Base-by-base conservation (phyloP, 2,797 vertebrate genomes). In the Eutrigla gurnardus region DNA sequence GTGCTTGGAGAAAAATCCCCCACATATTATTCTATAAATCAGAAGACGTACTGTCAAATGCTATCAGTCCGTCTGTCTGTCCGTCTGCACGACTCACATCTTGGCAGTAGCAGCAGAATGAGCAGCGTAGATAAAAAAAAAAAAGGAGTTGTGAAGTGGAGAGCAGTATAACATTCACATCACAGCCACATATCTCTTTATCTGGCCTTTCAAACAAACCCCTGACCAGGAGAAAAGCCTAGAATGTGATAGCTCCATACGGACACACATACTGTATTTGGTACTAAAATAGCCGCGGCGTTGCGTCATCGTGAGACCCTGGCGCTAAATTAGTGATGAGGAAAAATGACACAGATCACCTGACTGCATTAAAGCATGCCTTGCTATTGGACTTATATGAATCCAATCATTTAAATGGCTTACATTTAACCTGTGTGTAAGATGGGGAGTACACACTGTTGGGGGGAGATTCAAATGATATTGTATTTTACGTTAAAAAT, bases 271-370 rank as follows among this genome's bases (percentile, higher is more conserved):
- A 66, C 40, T 70, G 70, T 65, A 57, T 80, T 75, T 77, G 54
- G 62, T 70, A 45, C 62, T 53, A 59, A 77, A 70, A 82, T 54
- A 80, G 68, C 37, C 12, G 61, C 66, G 52, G 70, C 58, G 42
- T 73, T 80, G 72, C 64, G 78, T 88, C 73, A 86, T 46, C 57
- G 35, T 18, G 64, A 78, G 60, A 80, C 72, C 25, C 75, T 66
- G 61, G 64, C 70, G 80, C 46, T 73, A 86, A 86, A 89, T 80
- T 54, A 76, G 53, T 57, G 62, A 80, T 13, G 7, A 64, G 33
- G 46, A 61, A 81, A 82, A 79, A 74, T 58, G 5, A 61, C 12
- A 61, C 65, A 70, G 25, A 75, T 70, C 54, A 59, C 46, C 65
- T 52, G 50, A 63, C 65, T 62, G 52, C 39, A 52, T 6, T n/a